Base-by-base conservation (phyloP, 1,140 invertebrate genomes). In the Sarcophaga bullata region DNA sequence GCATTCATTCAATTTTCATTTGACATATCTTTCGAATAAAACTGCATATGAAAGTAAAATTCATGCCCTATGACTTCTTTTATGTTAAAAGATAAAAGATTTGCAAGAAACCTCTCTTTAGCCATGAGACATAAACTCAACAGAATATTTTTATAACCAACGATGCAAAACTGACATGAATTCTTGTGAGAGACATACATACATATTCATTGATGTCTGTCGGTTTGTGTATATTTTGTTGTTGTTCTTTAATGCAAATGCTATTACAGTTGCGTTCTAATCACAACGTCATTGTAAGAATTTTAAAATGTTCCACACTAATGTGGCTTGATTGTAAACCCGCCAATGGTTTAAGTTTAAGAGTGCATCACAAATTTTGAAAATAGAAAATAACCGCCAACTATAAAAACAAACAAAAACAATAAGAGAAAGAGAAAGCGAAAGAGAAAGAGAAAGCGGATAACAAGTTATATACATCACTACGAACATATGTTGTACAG, bases 241-340 rank as follows among this genome's bases (percentile, higher is more conserved):
- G n/a, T 37, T 37, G 25, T 37, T 37, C 25, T 1, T 37, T 37
- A 37, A 37, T 37, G 25, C 25, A 37, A 37, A 37, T 37, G 25
- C 25, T 37, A 37, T 37, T 37, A 15, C 54, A 58, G 54, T 58
- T 11, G 54, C 13, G 54, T 58, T 58, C 54, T 58, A 58, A 58
- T 58, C 54, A 58, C 54, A 13, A n/a, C 50, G 13, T 13, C 50
- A 58, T 58, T 58, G 54, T n/a, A n/a, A 58, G n/a, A 58, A 58
- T 58, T 58, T 58, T n/a, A 37, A 58, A 58, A 58, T 58, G 15
- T 58, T 58, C 54, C 15, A 58, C 54, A 58, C 54, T n/a, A 58
- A 58, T 58, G 54, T 58, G 54, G 54, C 54, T n/a, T n/a, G n/a
- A 58, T 58, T 58, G 54, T 58, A 7, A 58, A 58, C 54, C 54